A percentile compares a stretch with the other conserved stretches of the same genome.
These are phyloP conservation scores for Schlechtendalia chinensis DNA, from an alignment of 1,140 invertebrate genomes.

Conservation along the genomic window DNA sequence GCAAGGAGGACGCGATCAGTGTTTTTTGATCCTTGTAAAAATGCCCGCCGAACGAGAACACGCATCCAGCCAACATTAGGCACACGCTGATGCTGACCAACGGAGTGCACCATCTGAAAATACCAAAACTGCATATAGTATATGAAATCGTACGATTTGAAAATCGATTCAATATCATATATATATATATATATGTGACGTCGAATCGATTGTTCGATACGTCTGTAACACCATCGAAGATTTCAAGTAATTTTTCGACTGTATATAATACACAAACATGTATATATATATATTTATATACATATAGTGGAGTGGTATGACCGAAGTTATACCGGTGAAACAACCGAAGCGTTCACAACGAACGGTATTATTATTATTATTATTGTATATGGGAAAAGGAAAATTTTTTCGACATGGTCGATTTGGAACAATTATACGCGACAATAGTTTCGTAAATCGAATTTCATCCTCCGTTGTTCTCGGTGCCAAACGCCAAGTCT, in stretches of 20 bases:
- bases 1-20: constrained; percentile 64
- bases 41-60: constrained; percentile 64
- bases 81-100: constrained; percentile 61
- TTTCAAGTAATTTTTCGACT: background rate
- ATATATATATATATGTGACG: too few relatives aligned
- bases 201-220: too few relatives aligned
- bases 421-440: constrained; percentile 19
- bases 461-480: constrained; percentile 1
- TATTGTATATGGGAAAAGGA: background rate
- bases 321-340: background rate
- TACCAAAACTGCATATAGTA: constrained; percentile 46
- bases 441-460: constrained; percentile 30
- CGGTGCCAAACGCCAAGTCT: background rate
- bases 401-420: constrained; percentile 6
- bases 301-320: too few relatives aligned
- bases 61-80: constrained; percentile 61
- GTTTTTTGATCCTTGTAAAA: constrained; percentile 66
- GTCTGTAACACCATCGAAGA: background rate
- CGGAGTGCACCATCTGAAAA: constrained; percentile 64
- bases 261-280: too few relatives aligned
- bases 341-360: background rate
- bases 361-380: too few relatives aligned
- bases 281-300: too few relatives aligned
- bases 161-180: too few relatives aligned
- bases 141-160: too few relatives aligned